phyloP scores from a whole-genome alignment of 2,888 invertebrate species.

The Formica aserva region DNA sequence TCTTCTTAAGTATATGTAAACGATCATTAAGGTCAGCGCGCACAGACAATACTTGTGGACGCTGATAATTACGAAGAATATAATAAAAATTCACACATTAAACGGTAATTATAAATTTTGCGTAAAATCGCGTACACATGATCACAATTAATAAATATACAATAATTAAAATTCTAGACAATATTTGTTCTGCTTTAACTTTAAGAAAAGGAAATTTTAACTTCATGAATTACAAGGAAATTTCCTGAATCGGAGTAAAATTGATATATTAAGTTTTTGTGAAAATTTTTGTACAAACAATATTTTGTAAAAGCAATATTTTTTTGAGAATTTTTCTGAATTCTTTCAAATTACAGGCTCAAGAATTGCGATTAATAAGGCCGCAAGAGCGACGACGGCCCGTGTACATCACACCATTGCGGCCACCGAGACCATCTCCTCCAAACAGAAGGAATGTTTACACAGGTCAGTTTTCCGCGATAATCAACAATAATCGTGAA shows the following conservation, averaged over 20 bases:
- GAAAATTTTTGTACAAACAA: neutral
- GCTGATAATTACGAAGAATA: slow-evolving; percentile 26
- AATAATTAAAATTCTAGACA: neutral
- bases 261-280: neutral
- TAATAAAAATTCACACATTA: slow-evolving; percentile 9
- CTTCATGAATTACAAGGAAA: neutral
- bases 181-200: neutral
- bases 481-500: neutral
- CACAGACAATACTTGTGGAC: slow-evolving; percentile 20
- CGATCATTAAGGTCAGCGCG: slow-evolving; percentile 43
- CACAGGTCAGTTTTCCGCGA: slow-evolving; percentile 75
- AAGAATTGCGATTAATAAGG: slow-evolving; percentile 80
- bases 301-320: neutral
- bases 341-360: slow-evolving; percentile 77
- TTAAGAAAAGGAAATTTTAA: neutral
- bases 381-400: slow-evolving; percentile 78
- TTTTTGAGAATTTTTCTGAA: neutral
- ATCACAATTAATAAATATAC: neutral
- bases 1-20: slow-evolving; percentile 15
- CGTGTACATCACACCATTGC: slow-evolving; percentile 72
- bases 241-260: neutral
- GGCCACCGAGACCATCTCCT: slow-evolving; percentile 67
- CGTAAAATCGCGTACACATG: neutral
- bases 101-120: neutral
- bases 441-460: slow-evolving; percentile 82